Evolutionary conservation across 2,888 invertebrate genomes (phyloP).

Genomic region (Drosophila paucipuncta): DNA sequence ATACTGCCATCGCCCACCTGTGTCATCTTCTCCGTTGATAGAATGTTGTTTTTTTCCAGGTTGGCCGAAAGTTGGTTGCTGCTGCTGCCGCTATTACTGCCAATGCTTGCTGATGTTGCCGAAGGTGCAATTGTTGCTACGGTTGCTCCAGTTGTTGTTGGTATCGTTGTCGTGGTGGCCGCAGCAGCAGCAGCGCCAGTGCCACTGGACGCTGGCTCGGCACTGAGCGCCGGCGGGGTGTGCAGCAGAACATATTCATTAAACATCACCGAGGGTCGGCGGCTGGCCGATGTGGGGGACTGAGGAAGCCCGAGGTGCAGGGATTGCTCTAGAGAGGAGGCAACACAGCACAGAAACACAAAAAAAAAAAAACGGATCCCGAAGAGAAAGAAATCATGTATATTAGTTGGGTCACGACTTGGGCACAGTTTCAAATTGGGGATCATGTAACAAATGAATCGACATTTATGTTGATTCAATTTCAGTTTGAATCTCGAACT

Average conservation of each 20-base stretch:
- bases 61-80: constrained; percentile 4
- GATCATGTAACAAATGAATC: neutral
- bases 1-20: constrained; percentile 92
- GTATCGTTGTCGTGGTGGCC: constrained; percentile 14
- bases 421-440: neutral
- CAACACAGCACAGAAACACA: neutral
- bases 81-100: constrained; percentile 14
- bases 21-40: constrained; percentile 95
- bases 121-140: constrained; percentile 22
- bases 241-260: constrained; percentile 93
- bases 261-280: constrained; percentile 95
- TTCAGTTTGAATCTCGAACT: neutral
- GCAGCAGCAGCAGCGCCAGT: constrained; percentile 17
- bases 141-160: constrained; percentile 31
- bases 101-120: constrained; percentile 15
- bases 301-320: constrained; percentile 89
- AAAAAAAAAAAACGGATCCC: neutral
- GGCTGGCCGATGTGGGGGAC: constrained; percentile 89
- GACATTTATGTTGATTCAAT: neutral
- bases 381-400: neutral
- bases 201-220: constrained; percentile 60
- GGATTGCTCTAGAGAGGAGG: constrained; percentile 86
- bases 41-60: constrained; percentile 87
- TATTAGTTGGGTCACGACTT: constrained; percentile 23
- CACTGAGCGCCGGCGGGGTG: constrained; percentile 85